These are phyloP conservation scores for Antitype chi DNA, from an alignment of 2,888 invertebrate species.

Conservation along the genomic window DNA sequence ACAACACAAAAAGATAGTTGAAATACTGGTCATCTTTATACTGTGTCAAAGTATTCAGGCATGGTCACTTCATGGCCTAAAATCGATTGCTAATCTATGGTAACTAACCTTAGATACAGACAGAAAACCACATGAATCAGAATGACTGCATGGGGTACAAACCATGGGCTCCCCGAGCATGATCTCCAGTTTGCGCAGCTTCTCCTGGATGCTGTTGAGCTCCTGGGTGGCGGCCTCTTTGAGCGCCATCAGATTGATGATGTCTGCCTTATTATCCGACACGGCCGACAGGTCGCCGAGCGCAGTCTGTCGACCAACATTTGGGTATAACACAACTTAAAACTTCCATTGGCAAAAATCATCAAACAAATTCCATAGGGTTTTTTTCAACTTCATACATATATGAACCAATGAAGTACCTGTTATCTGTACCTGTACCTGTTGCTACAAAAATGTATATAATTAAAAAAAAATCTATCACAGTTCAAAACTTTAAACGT, in stretches of 20 bases:
- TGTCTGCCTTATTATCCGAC: constrained; percentile 76
- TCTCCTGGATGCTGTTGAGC: constrained; percentile 70
- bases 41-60: background rate
- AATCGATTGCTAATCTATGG: background rate
- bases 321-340: background rate
- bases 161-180: constrained; percentile 85
- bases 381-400: background rate
- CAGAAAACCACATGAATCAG: background rate
- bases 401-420: background rate
- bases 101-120: background rate
- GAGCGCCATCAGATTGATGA: constrained; percentile 72
- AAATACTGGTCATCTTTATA: background rate
- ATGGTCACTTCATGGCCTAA: background rate
- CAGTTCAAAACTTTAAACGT: no score
- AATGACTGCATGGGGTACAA: background rate
- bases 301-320: constrained; percentile 70
- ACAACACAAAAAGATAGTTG: background rate
- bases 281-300: constrained; percentile 73
- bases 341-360: background rate
- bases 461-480: background rate
- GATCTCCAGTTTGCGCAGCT: constrained; percentile 69
- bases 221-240: constrained; percentile 70
- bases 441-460: background rate
- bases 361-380: background rate
- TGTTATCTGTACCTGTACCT: no score